phyloP scores from a whole-genome alignment of 2,888 invertebrate species.

The Oegoconia quadripuncta region DNA sequence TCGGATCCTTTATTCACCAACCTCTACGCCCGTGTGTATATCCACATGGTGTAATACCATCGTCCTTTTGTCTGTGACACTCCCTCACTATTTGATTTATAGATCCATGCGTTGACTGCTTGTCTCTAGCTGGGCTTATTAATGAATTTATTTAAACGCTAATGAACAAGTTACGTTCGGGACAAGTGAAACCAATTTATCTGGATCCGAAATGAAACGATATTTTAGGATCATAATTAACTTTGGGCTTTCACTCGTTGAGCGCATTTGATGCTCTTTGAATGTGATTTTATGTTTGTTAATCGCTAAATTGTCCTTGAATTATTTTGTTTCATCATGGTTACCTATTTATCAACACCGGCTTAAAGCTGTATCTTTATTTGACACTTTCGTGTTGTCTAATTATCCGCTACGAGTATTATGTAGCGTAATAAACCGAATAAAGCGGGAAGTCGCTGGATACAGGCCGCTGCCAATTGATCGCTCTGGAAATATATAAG shows the following conservation, averaged over 20 bases:
- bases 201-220: slow-evolving; percentile 54
- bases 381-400: too few species aligned
- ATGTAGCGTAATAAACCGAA: too few species aligned
- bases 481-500: too few species aligned
- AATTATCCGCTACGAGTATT: too few species aligned
- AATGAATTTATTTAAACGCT: slow-evolving; percentile 78
- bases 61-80: slow-evolving; percentile 74
- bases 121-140: slow-evolving; percentile 69
- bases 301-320: too few species aligned
- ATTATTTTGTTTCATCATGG: too few species aligned
- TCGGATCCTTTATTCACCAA: neutral
- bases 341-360: too few species aligned
- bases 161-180: slow-evolving; percentile 74
- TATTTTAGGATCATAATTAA: slow-evolving; percentile 60
- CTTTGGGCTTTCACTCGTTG: slow-evolving; percentile 13
- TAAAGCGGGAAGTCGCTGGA: too few species aligned
- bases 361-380: too few species aligned
- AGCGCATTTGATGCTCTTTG: neutral
- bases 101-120: slow-evolving; percentile 70
- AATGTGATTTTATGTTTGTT: neutral
- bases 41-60: slow-evolving; percentile 39
- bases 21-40: neutral
- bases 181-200: slow-evolving; percentile 75
- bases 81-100: slow-evolving; percentile 78
- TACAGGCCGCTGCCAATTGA: too few species aligned